Conservation (phyloP, 2,113 vertebrate genomes). For the Melanerpes aurifrons region DNA sequence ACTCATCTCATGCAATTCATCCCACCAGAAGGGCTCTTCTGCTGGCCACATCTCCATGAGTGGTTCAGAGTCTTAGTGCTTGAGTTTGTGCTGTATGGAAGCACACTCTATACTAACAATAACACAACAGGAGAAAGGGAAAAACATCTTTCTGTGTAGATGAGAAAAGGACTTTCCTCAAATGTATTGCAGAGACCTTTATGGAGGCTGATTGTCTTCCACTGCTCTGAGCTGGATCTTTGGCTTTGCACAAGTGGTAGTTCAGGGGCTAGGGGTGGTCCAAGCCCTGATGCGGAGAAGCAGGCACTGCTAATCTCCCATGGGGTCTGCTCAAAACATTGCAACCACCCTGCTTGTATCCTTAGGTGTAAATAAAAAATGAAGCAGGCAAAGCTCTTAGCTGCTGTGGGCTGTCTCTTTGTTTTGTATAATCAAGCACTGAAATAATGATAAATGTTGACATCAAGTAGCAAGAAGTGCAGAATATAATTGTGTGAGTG, state of each 20-base stretch:
- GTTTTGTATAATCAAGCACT: constrained; percentile 42
- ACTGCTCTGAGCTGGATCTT: neutral
- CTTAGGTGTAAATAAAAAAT: neutral
- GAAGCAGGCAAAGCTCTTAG: neutral
- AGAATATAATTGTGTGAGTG: neutral
- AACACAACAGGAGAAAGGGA: neutral
- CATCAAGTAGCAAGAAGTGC: constrained; percentile 18
- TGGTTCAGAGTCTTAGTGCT: rapidly evolving
- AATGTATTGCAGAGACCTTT: neutral
- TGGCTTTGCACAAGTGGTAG: neutral
- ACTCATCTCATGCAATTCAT: neutral
- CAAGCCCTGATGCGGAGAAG: rapidly evolving
- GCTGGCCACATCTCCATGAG: rapidly evolving
- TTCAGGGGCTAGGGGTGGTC: neutral
- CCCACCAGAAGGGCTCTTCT: neutral
- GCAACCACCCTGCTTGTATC: neutral
- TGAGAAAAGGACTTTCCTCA: neutral
- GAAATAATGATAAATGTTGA: constrained; percentile 48
- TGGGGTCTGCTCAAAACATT: neutral
- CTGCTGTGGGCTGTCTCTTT: constrained; percentile 5
- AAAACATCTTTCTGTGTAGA: neutral
- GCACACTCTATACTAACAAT: neutral
- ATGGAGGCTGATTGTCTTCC: neutral
- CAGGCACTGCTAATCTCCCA: neutral
- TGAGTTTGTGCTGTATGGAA: neutral